A percentile compares a stretch with the other conserved stretches of the same genome.
These are phyloP conservation scores for Florisuga fusca DNA, from an alignment of 2,797 vertebrate genomes.

Conservation along the genomic window DNA sequence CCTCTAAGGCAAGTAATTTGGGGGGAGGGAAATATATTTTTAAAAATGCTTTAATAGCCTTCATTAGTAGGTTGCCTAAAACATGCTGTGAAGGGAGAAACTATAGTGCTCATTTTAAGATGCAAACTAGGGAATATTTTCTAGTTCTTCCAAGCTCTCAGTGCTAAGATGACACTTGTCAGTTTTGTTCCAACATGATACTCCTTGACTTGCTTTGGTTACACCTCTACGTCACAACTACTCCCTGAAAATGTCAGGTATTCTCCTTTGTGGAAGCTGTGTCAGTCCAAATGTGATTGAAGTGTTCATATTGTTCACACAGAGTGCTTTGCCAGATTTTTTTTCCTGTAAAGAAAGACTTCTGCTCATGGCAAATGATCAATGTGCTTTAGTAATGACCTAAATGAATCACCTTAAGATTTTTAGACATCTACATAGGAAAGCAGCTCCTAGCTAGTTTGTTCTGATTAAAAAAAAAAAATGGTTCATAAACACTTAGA, in stretches of 20 bases:
- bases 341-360: neutral
- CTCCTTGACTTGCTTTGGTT: neutral
- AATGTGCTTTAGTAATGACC: neutral
- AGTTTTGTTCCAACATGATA: neutral
- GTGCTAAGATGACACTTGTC: neutral
- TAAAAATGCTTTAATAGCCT: neutral
- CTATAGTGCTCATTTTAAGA: neutral
- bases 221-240: neutral
- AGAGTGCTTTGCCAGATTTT: neutral
- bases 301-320: neutral
- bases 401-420: neutral
- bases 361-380: neutral
- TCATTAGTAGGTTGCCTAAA: slow-evolving; percentile 4
- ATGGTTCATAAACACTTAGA: neutral
- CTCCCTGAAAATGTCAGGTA: neutral
- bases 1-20: neutral
- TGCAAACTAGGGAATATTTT: neutral
- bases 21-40: neutral
- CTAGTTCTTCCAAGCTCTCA: neutral
- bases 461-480: neutral
- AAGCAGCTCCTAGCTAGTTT: neutral
- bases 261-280: neutral
- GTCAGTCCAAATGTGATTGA: neutral
- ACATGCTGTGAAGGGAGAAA: neutral
- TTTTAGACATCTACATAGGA: neutral